Percentiles rank a stretch among this genome's conserved stretches.
Evolutionary conservation across 2,797 vertebrate species (phyloP).

Genomic region (Parauchenoglanis punctatus): DNA sequence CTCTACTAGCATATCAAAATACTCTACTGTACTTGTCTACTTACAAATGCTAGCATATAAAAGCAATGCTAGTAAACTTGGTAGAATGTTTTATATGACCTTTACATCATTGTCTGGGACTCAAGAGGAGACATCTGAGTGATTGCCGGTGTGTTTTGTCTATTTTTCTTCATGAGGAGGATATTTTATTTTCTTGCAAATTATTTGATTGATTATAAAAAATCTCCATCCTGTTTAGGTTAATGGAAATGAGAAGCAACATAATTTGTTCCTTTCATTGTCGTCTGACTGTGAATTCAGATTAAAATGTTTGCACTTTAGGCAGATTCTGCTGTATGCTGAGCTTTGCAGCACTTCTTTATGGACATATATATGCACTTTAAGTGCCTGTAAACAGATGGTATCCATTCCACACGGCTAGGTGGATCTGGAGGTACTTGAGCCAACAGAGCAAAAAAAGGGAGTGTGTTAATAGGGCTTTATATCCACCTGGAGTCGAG

Average conservation of each 20-base stretch:
- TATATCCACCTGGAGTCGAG: slow-evolving; percentile 52
- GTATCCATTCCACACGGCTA: slow-evolving; percentile 20
- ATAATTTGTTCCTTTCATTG: background rate
- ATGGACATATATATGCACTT: background rate
- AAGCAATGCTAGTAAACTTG: background rate
- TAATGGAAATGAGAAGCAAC: background rate
- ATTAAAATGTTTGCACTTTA: background rate
- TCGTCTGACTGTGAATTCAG: background rate
- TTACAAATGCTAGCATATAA: background rate
- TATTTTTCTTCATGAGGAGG: background rate
- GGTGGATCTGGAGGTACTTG: background rate
- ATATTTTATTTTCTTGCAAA: background rate
- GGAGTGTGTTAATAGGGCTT: slow-evolving; percentile 34
- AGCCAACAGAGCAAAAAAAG: background rate
- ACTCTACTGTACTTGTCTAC: background rate
- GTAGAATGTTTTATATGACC: background rate
- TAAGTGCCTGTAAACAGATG: slow-evolving; percentile 31
- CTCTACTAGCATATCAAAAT: background rate
- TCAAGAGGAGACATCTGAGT: background rate
- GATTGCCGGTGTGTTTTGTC: background rate
- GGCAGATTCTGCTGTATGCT: background rate
- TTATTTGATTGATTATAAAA: background rate
- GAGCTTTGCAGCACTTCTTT: background rate
- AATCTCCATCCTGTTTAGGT: background rate
- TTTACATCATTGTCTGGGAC: background rate